Base-by-base conservation (phyloP, 92 coral and sea anemone genomes). In the Phenganax stokvisi region DNA sequence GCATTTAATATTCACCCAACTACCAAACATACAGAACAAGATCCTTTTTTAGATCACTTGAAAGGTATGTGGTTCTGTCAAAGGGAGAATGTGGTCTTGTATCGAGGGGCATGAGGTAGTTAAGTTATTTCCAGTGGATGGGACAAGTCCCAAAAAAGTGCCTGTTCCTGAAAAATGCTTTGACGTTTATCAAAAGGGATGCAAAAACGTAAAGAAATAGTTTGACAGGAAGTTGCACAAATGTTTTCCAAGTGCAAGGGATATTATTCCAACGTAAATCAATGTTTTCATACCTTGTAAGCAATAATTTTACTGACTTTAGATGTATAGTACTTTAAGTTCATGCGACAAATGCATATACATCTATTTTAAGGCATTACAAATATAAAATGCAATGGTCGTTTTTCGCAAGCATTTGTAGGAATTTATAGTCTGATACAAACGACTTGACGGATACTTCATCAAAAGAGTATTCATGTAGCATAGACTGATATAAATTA, bases 1-100 rank as follows among this genome's bases (percentile, higher is more conserved):
- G 83, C 85, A 8, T 87, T 87, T 47, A 74, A 87, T 74, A 78
- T 80, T 54, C 85, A 87, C 68, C 77, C 71, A 9, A 84, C 87
- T 8, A 87, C 66, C 7, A 56, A 58, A 0, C 88, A 87, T 68
- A 79, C 12, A 47, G 88, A 81, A 70, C 90, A 85, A 47, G 86
- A 82, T 57, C 80, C 88, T 11, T 60, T 85, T 13, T 86, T 86
- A 0, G 90, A 88, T 56, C 88, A 81, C 57, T 57, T 88, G 6
- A 88, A 88, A 54, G 90, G 85, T 12, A 74, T 84, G 83, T 30
- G 51, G 47, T 59, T 57, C 64, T 12, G 37, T 12, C 67, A 61
- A 17, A 79, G 58, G 61, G 70, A 85, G 28, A 20, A 69, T 9
- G 51, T 69, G 37, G 53, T 69, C 10, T 0, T n/a, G 62, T 54